phyloP scores from a whole-genome alignment of 2,113 vertebrate genomes.

The Sprattus sprattus region DNA sequence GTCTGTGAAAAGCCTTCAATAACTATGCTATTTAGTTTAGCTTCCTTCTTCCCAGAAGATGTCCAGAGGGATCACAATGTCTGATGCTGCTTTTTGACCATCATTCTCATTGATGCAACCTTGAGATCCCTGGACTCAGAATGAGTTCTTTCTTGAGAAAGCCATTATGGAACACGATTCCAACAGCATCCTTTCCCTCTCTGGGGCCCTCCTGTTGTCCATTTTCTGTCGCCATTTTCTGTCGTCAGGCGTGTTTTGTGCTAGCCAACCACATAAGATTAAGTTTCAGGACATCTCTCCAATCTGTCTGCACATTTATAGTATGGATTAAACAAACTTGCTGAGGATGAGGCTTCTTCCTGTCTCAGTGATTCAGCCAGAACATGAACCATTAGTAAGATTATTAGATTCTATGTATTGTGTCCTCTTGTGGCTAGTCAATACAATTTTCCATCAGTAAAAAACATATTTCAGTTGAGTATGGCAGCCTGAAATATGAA shows the following conservation, averaged over 20 bases:
- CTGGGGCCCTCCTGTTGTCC: constrained; percentile 50
- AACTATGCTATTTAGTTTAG: constrained; percentile 42
- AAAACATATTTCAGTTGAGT: background rate
- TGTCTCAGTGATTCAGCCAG: background rate
- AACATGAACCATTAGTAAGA: constrained; percentile 20
- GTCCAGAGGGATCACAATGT: constrained; percentile 50
- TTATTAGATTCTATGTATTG: constrained; percentile 11
- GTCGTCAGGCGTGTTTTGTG: constrained; percentile 51
- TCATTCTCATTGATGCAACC: constrained; percentile 60
- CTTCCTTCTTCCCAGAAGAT: constrained; percentile 51
- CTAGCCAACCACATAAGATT: constrained; percentile 54
- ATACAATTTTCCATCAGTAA: background rate
- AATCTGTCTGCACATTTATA: constrained; percentile 32
- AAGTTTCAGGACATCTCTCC: constrained; percentile 49
- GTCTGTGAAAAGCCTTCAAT: constrained; percentile 22
- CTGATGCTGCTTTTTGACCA: constrained; percentile 48
- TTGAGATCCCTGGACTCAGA: constrained; percentile 32
- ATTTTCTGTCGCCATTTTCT: constrained; percentile 56
- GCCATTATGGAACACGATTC: constrained; percentile 54
- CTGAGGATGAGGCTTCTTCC: background rate
- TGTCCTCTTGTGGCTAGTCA: background rate
- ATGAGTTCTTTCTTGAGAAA: constrained; percentile 43
- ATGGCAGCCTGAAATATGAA: background rate
- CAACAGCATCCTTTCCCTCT: constrained; percentile 55
- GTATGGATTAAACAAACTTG: constrained; percentile 33